Evolutionary conservation across 2,113 vertebrate species (phyloP).

Genomic region (Diphyllodes magnificus): DNA sequence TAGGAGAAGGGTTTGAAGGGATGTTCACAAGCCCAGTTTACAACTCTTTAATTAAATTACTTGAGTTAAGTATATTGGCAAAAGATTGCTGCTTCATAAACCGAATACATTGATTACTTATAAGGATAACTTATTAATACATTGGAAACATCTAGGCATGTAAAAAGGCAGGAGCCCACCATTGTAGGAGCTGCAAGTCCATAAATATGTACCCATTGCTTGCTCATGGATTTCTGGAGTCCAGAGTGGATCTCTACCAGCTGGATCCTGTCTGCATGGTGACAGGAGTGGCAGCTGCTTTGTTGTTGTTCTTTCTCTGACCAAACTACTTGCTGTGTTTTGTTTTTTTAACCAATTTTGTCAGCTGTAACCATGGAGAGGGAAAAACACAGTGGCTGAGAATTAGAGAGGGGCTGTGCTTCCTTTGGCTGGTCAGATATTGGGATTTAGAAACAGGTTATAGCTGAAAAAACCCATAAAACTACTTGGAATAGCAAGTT

Average conservation of each 20-base stretch:
- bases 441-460: neutral
- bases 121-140: neutral
- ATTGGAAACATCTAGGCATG: neutral
- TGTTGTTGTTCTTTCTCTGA: neutral
- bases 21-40: neutral
- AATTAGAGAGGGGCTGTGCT: neutral
- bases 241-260: rapidly evolving
- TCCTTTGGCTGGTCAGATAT: neutral
- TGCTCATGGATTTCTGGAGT: neutral
- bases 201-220: rapidly evolving
- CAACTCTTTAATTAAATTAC: neutral
- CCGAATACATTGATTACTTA: neutral
- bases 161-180: neutral
- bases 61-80: neutral
- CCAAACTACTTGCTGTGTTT: neutral
- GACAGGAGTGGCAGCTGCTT: neutral
- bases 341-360: neutral
- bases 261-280: neutral
- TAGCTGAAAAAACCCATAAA: neutral
- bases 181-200: neutral
- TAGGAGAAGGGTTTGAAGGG: neutral
- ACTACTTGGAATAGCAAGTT: neutral
- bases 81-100: neutral
- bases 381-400: neutral
- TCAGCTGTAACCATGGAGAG: rapidly evolving